A percentile compares a stretch with the other conserved stretches of the same genome.
Evolutionary conservation across 2,888 invertebrate species (phyloP).

Genomic region (Drosophila crucigera): DNA sequence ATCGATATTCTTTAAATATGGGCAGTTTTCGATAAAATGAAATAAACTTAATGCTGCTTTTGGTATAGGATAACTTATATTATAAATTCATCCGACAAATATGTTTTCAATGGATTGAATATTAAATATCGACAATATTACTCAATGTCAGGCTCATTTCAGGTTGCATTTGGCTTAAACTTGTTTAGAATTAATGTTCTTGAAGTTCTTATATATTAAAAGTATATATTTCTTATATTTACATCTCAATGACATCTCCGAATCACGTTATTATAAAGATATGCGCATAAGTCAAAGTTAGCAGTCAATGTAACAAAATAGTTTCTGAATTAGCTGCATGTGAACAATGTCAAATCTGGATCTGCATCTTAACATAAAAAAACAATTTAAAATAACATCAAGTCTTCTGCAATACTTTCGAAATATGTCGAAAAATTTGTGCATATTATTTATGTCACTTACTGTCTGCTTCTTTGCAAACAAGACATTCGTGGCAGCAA

Average conservation of each 20-base stretch:
- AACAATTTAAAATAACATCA: background rate
- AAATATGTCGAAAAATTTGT: background rate
- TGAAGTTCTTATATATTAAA: background rate
- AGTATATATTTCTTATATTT: background rate
- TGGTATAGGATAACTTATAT: background rate
- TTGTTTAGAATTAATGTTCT: background rate
- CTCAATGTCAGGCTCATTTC: background rate
- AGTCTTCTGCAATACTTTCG: background rate
- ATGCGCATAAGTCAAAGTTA: background rate
- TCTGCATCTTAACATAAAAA: background rate
- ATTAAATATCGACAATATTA: background rate
- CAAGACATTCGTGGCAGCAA: slow-evolving; percentile 20
- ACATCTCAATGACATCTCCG: background rate
- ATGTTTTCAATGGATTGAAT: background rate
- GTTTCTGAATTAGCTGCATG: background rate
- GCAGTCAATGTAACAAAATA: background rate
- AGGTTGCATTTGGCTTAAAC: background rate
- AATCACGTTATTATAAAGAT: background rate
- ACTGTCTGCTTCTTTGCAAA: background rate
- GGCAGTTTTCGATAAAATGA: background rate
- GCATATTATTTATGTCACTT: slow-evolving; percentile 29
- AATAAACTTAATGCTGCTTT: background rate
- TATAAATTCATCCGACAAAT: background rate
- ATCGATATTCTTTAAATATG: background rate
- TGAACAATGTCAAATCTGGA: background rate